Conservation (phyloP, 2,113 vertebrate genomes). For the Thunnus thynnus region DNA sequence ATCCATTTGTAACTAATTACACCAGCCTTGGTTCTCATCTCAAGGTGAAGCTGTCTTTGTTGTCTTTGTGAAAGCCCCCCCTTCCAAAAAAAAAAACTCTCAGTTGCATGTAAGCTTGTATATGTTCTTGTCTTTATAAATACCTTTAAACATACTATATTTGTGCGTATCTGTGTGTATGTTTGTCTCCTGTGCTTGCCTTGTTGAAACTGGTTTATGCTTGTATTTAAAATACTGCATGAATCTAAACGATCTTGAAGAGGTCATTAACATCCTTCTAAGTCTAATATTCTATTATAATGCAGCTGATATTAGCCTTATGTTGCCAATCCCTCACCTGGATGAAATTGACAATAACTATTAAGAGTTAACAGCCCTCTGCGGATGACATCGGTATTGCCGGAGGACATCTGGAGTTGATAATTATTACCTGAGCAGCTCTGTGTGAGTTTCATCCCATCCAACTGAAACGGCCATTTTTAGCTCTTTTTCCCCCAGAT, state of each 20-base stretch:
- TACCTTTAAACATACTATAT: background rate
- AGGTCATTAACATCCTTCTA: slow-evolving; percentile 23
- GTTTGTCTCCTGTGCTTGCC: background rate
- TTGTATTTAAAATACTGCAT: no score
- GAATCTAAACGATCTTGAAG: background rate
- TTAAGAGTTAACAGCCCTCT: slow-evolving; percentile 72
- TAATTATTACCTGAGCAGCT: slow-evolving; percentile 70
- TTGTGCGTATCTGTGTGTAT: background rate
- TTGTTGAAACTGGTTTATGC: background rate
- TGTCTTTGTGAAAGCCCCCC: slow-evolving; percentile 28
- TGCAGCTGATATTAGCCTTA: slow-evolving; percentile 42
- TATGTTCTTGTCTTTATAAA: slow-evolving; percentile 11
- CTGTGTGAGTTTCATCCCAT: slow-evolving; percentile 52
- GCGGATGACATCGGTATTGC: slow-evolving; percentile 57
- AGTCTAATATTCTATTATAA: slow-evolving; percentile 37
- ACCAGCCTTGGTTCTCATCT: slow-evolving; percentile 67
- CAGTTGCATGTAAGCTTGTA: slow-evolving; percentile 16
- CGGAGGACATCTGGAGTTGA: slow-evolving; percentile 62
- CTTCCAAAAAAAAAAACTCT: background rate
- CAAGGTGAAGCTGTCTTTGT: slow-evolving; percentile 73
- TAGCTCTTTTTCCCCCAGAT: background rate
- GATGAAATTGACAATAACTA: slow-evolving; percentile 65
- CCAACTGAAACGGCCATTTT: slow-evolving; percentile 51
- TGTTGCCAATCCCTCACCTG: slow-evolving; percentile 60
- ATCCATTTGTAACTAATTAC: slow-evolving; percentile 79